Evolutionary conservation across 2,113 vertebrate species (phyloP).

Genomic region (Beaufortia kweichowensis): DNA sequence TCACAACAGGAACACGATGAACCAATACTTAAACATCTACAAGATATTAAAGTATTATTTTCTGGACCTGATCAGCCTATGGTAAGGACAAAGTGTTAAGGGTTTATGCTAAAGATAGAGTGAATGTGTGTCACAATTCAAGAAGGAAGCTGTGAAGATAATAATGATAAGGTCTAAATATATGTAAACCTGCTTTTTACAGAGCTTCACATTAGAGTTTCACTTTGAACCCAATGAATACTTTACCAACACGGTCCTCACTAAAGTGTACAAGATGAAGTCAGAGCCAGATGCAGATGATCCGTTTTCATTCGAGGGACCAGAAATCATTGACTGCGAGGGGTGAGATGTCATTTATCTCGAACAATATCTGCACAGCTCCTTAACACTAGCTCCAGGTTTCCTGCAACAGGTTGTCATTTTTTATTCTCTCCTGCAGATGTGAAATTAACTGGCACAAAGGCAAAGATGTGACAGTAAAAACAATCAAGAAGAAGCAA

Average conservation of each 20-base stretch:
- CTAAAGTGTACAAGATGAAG: slow-evolving; percentile 98
- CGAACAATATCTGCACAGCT: neutral
- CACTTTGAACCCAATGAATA: slow-evolving; percentile 93
- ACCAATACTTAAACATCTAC: slow-evolving; percentile 93
- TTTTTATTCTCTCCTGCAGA: slow-evolving; percentile 63
- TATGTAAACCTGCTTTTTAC: neutral
- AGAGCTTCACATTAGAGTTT: slow-evolving; percentile 98
- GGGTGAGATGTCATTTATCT: slow-evolving; percentile 78
- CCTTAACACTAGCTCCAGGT: neutral
- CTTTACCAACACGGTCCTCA: slow-evolving; percentile 91
- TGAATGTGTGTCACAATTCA: neutral
- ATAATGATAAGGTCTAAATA: neutral
- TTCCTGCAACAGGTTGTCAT: neutral
- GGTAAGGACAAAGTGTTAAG: slow-evolving; percentile 75
- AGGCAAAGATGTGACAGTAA: slow-evolving; percentile 94
- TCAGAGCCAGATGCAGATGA: slow-evolving; percentile 90
- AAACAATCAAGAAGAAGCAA: slow-evolving; percentile 98
- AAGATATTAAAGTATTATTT: slow-evolving; percentile 96
- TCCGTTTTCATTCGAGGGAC: slow-evolving; percentile 97
- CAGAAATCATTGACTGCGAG: slow-evolving; percentile 95
- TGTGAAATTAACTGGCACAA: slow-evolving; percentile 97
- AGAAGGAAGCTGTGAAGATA: neutral
- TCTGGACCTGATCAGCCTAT: slow-evolving; percentile 92
- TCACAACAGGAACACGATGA: slow-evolving; percentile 89
- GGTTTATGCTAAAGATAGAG: neutral